Evolutionary conservation across 2,113 vertebrate genomes (phyloP), one percentile per base, ranked within the genome.

Genomic region (Ellobius talpinus): DNA sequence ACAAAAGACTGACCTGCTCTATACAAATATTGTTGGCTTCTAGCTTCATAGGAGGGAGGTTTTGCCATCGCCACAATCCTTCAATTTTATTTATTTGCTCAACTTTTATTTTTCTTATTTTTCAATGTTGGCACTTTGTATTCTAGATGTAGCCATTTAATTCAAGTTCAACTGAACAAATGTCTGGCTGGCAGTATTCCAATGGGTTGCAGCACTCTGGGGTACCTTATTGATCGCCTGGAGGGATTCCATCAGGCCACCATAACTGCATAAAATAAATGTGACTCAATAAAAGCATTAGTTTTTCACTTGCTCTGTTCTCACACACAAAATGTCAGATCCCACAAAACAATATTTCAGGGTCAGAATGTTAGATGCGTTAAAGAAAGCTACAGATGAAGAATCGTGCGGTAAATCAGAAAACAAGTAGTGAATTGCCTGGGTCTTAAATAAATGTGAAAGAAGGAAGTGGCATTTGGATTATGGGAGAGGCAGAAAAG

Each of bases 11-110:
- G 42, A 70, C 7, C 5, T 73, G 7, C 4, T 95, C 63, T 73
- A 5, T 78, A 74, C 13, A 39, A 94, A 76, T 58, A 90, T 93
- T 93, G 14, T 74, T 92, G 81, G 31, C 31, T 5, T 61, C 0
- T 42, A 74, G 7, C 14, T 47, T 91, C 87, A 90, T 66, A 72
- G 86, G 79, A 93, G 39, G 70, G 7, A 81, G 36, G 7, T 84
- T 89, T 87, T 78, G 39, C 36, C 11, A 91, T 16, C 2, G 61
- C 45, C 87, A 87, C 26, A 96, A 89, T 94, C 87, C 11, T 90
- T 81, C 95, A 94, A 74, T 94, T 96, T 93, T 33, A 58, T 45
- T 89, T 94, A 87, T 52, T 96, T 95, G 39, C 77, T 92, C 24
- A 76, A 84, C 17, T 95, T 95, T 94, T 89, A 58, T 63, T 93